Evolutionary conservation across 2,888 invertebrate genomes (phyloP), one percentile per base, ranked within the genome.

Genomic region (Xestia ashworthii): DNA sequence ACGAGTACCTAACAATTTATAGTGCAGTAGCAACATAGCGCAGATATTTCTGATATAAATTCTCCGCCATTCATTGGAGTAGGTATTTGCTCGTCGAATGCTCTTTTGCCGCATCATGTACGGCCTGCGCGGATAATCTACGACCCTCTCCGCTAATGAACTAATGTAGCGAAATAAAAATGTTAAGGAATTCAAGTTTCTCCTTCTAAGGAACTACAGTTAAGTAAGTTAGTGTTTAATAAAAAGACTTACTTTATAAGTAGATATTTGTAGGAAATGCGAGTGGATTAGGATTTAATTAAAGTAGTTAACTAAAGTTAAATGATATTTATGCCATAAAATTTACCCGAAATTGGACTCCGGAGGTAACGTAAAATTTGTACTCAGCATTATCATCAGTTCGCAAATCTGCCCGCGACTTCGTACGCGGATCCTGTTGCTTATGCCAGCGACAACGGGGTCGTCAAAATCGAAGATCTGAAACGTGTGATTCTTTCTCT

Each of bases 81-180:
- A 44, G 44, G 44, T 69, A 72, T 78, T 77, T 80, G 14, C 65
- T 60, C 50, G 4, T 71, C 78, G 69, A 81, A 76, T 55, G 55
- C 74, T 70, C 53, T 68, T 55, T 67, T 71, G 48, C 72, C 64
- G 72, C 55, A 77, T 77, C 73, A 82, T 78, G 60, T 66, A 71
- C 62, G 44, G 67, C 62, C 62, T 67, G n/a, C 11, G 38, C 46
- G 53, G 46, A 16, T 75, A 72, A 70, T 85, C 74, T 73, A 77
- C 72, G 69, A 44, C 48, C 68, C 71, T 74, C 71, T 53, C 48
- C 38, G n/a, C 70, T 76, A 79, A 82, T 83, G 72, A 87, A 78
- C 74, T 81, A 83, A 85, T 84, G 78, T 76, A 75, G 69, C 14
- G 74, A 79, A 83, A 82, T 84, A 83, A 85, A 80, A 87, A 86